Conservation (phyloP, 2,888 invertebrate species). For the Sinopyrophorus schimmeli region DNA sequence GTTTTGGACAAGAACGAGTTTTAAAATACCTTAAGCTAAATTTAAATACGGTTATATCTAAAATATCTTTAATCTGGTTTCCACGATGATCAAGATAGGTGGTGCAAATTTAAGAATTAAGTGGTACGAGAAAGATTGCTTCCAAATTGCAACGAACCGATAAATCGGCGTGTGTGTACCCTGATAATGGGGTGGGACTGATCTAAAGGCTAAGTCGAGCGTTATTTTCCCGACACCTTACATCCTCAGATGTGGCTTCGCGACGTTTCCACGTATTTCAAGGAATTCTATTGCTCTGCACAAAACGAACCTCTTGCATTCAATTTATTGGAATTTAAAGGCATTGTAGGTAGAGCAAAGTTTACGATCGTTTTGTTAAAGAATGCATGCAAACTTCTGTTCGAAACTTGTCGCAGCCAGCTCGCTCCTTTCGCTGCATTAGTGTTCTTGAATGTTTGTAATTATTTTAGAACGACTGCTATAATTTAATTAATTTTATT, state of each 20-base stretch:
- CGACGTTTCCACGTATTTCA: background rate
- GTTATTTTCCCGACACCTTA: background rate
- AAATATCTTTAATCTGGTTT: slow-evolving; percentile 10
- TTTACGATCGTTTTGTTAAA: background rate
- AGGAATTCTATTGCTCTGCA: background rate
- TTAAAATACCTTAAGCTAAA: slow-evolving; percentile 13
- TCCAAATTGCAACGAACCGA: too few species aligned
- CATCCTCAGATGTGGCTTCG: slow-evolving; percentile 4
- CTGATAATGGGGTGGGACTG: too few species aligned
- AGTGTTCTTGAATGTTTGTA: too few species aligned
- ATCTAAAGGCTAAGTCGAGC: background rate
- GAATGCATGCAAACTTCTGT: too few species aligned
- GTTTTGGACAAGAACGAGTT: slow-evolving; percentile 22
- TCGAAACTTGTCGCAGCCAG: too few species aligned
- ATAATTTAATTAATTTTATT: too few species aligned
- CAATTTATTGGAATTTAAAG: slow-evolving; percentile 5
- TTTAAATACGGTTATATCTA: slow-evolving; percentile 11
- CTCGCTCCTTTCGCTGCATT: too few species aligned
- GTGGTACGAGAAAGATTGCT: background rate
- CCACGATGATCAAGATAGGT: slow-evolving; percentile 9
- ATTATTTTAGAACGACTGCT: too few species aligned
- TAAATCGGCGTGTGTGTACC: too few species aligned
- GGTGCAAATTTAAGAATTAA: background rate
- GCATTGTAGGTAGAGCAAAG: slow-evolving; percentile 2
- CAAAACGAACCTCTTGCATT: slow-evolving; percentile 9